phyloP scores from a whole-genome alignment of 92 coral and sea anemone species.

The Blastomussa wellsi region DNA sequence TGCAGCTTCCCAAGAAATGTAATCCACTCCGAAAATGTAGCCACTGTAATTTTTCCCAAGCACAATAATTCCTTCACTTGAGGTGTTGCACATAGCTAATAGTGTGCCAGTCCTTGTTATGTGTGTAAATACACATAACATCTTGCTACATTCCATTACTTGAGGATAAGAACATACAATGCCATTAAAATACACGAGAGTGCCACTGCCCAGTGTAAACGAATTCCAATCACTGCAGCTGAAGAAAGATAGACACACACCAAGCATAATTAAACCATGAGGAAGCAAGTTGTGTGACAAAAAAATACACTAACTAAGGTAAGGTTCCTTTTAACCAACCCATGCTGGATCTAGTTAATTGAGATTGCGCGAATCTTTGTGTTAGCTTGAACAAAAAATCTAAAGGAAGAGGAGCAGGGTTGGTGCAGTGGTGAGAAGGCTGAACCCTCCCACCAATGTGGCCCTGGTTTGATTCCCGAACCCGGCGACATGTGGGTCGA shows the following conservation, averaged over 20 bases:
- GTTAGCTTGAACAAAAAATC: too few relatives aligned
- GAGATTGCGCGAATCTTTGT: too few relatives aligned
- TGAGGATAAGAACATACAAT: slow-evolving; percentile 78
- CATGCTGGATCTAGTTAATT: too few relatives aligned
- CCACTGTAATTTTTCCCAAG: neutral
- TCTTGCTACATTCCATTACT: slow-evolving; percentile 38
- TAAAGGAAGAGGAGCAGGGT: too few relatives aligned
- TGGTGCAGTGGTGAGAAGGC: too few relatives aligned
- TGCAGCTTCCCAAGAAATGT: neutral
- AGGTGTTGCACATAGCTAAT: neutral
- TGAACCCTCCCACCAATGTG: too few relatives aligned
- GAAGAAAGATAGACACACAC: slow-evolving; percentile 18
- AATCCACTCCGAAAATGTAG: neutral
- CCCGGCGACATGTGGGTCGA: too few relatives aligned
- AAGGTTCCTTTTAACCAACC: too few relatives aligned
- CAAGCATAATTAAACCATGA: neutral
- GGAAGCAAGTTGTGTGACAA: neutral
- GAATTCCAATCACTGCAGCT: slow-evolving; percentile 98
- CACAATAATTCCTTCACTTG: neutral
- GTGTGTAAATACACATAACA: neutral
- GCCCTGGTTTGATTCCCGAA: too few relatives aligned
- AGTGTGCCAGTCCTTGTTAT: slow-evolving; percentile 11
- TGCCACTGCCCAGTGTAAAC: slow-evolving; percentile 97
- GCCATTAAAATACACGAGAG: slow-evolving; percentile 81
- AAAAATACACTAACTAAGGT: neutral